Base-by-base conservation (phyloP, 2,797 vertebrate species). In the Enteromius treurensis region DNA sequence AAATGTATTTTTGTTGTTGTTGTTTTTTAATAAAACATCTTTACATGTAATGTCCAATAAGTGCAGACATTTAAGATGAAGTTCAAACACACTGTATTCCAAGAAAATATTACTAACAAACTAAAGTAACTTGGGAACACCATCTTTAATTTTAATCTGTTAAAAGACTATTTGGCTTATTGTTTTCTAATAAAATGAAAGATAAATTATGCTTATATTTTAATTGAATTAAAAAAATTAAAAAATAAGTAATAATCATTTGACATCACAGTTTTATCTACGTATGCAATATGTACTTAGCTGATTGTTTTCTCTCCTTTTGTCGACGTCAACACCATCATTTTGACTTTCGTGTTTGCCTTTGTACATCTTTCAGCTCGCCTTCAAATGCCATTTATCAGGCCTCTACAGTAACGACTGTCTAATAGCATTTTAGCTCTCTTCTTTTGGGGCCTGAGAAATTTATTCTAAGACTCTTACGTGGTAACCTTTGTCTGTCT, bases 401-500 rank as follows among this genome's bases (percentile, higher is more conserved):
- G 65, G 42, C 67, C 55, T 71, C 29, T 60, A 60, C 42, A 29
- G 42, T 78, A 71, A 79, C 1, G n/a, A 26, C 19, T 62, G 53
- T 78, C 55, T 29, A 62, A 78, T 23, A 71, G 32, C 53, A 70
- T 78, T 78, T 70, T 51, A 62, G 67, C 53, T 47, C 62, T 78
- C 73, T 58, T 60, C 40, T 34, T 60, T 67, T 60, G 37, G 15
- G 23, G 37, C 29, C 34, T 77, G 34, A 62, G 13, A 78, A 78
- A 71, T 60, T 15, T 83, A 49, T 78, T 71, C 53, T 40, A 26
- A 51, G 76, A 83, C 34, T 71, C 23, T 45, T 3, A 71, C 29
- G 51, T 71, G 14, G 37, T 71, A 80, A 70, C 79, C 67, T 40
- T 83, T 83, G 82, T 83, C 74, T 70, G 37, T 69, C 75, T 83